Base-by-base conservation (phyloP, 2,113 vertebrate species). In the Peucedramus taeniatus region DNA sequence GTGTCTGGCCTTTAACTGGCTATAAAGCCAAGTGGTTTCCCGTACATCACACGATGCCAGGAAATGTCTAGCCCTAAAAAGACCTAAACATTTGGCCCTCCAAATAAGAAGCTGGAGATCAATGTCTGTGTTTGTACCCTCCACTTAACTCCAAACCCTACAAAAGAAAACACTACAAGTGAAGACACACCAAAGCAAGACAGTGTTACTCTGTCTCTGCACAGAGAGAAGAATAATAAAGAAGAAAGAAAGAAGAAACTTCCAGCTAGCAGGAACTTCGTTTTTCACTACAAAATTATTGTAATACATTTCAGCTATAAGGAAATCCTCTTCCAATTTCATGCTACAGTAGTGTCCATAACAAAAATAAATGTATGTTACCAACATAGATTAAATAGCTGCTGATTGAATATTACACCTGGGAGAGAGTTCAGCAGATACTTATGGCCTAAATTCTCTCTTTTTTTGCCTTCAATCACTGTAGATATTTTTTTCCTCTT, bases 271-370 rank as follows among this genome's bases (percentile, higher is more conserved):
- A 83, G 47, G 56, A 93, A 93, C 64, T 94, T 87, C 0, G 0
- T 83, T 97, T 97, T 96, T 96, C 85, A 65, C 93, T 95, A 37
- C 23, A 51, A 42, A 94, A 88, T 28, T 85, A 42, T 66, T 45
- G 65, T 91, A 96, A 96, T 91, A 74, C 50, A 74, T 94, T 97
- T 92, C 92, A 92, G 68, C 54, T 94, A 47, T 87, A 83, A 95
- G 93, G 50, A 97, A 96, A 96, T 93, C 84, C 90, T 95, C 57
- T 94, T 96, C 82, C 87, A 97, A 96, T 97, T 97, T 97, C 95
- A 96, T 96, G 95, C 90, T 96, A 96, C 94, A 94, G 47, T 84
- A 96, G 82, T 92, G 95, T 93, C 76, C 87, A 80, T 75, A 94
- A 96, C 79, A 89, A 95, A 97, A 94, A 97, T 79, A 89, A 96